Base-by-base conservation (phyloP, 2,113 vertebrate genomes). In the Macroglossus sobrinus region DNA sequence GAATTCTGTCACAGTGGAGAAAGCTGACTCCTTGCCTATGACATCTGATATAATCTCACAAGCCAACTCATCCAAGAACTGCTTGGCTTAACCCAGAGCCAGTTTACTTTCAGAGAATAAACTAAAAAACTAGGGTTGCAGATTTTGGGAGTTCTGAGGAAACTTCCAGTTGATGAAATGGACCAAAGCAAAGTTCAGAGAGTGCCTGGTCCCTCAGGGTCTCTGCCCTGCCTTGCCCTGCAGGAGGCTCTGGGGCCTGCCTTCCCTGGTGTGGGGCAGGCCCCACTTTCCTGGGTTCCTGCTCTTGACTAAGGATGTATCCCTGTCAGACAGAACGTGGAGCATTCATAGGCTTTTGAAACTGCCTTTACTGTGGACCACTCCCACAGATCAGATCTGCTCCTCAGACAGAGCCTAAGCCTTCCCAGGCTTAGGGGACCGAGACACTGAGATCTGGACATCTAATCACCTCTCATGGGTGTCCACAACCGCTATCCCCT, bases 171-270 rank as follows among this genome's bases (percentile, higher is more conserved):
- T 21, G 47, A 26, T 9, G 11, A 57, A 16, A 63, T 0, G 18
- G 38, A 55, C 4, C 26, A 63, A 85, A 64, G 66, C 22, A 30
- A 86, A 61, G 66, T 15, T 40, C 33, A 21, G 33, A 18, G 35
- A 14, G 28, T 14, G n/a, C 10, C 61, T n/a, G 40, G 38, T 7
- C 63, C 21, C 28, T 6, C n/a, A 3, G 1, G 40, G 19, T 3
- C 30, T 72, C 26, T 26, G 16, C 55, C 30, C 4, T 14, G 16
- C 16, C 35, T 53, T 0, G 3, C n/a, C n/a, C 30, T 2, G 0
- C 3, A 2, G 35, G 35, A 84, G 8, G 5, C 22, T 50, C 35
- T 47, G 35, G 53, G 35, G 26, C 4, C 88, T 64, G 33, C 4
- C 8, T 43, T 80, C 68, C 16, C 26, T 1, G 71, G 4, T 50